Conservation (phyloP, 2,888 invertebrate species). For the Sceliomorpha sp. region DNA sequence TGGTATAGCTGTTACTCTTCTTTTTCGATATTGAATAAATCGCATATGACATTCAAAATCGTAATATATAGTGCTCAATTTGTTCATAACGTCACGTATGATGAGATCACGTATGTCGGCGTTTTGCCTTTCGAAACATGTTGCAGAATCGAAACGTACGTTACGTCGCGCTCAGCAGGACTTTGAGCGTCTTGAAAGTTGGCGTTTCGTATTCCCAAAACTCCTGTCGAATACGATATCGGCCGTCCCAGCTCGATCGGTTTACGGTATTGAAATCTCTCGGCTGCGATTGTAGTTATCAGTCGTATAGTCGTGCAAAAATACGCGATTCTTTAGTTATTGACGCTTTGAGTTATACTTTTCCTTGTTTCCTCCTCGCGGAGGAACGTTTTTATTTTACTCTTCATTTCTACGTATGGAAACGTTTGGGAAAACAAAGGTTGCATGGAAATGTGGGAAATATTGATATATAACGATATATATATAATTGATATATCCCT, state of each 20-base stretch:
- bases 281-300: conserved; percentile 36
- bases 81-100: conserved; percentile 11
- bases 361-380: no score
- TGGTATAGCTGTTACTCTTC: no score
- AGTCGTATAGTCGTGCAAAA: conserved; percentile 15
- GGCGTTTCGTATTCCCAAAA: conserved; percentile 40
- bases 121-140: conserved; percentile 36
- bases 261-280: conserved; percentile 52
- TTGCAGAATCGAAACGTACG: conserved; percentile 36
- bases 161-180: conserved; percentile 20
- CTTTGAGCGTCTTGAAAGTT: conserved; percentile 46
- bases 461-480: no score
- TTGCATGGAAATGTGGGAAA: no score
- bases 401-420: no score
- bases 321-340: conserved; percentile 6
- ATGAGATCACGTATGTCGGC: conserved; percentile 29
- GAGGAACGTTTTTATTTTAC: no score
- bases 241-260: conserved; percentile 40
- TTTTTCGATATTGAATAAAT: no score
- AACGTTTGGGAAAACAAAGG: no score
- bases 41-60: conserved; percentile 25
- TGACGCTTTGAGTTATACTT: no score
- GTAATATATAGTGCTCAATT: conserved; percentile 5
- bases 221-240: conserved; percentile 24
- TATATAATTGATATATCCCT: no score